A percentile compares a stretch with the other conserved stretches of the same genome.
Evolutionary conservation across 2,113 vertebrate species (phyloP).

Genomic region (Tenrec ecaudatus): DNA sequence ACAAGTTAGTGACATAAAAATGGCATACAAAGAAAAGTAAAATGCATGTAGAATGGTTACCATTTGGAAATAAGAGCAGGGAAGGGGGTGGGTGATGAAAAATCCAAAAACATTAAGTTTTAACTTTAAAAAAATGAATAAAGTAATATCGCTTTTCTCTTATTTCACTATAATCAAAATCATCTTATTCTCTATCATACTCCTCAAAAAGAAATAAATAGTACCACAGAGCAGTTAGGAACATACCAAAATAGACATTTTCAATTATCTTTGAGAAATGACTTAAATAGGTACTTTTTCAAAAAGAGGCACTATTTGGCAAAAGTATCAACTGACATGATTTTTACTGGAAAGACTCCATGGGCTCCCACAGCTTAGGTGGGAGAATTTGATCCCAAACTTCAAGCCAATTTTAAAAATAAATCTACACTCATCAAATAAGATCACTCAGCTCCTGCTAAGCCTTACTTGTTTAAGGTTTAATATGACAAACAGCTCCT

Average conservation of each 20-base stretch:
- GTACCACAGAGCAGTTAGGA: conserved; percentile 7
- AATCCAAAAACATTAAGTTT: conserved; percentile 58
- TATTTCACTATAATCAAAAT: conserved; percentile 51
- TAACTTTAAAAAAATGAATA: conserved; percentile 40
- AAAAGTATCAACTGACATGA: conserved; percentile 37
- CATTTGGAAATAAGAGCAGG: conserved; percentile 73
- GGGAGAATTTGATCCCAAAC: conserved; percentile 48
- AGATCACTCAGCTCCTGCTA: conserved; percentile 40
- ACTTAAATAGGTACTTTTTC: conserved; percentile 22
- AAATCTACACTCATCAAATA: conserved; percentile 56
- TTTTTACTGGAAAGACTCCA: conserved; percentile 74
- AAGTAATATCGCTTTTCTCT: conserved; percentile 57
- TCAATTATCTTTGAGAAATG: conserved; percentile 57
- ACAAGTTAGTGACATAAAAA: conserved; percentile 77
- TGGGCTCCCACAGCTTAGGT: conserved; percentile 53
- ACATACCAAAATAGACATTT: conserved; percentile 35
- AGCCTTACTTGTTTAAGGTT: conserved; percentile 24
- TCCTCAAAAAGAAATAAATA: conserved; percentile 47
- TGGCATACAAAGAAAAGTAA: conserved; percentile 73
- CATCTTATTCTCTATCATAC: conserved; percentile 48
- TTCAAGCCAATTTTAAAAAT: conserved; percentile 42
- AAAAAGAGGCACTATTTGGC: conserved; percentile 11
- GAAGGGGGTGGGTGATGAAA: conserved; percentile 23
- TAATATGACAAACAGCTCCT: conserved; percentile 11
- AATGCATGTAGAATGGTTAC: conserved; percentile 55